Evolutionary conservation across 2,888 invertebrate species (phyloP).

Genomic region (Bedellia somnulentella): DNA sequence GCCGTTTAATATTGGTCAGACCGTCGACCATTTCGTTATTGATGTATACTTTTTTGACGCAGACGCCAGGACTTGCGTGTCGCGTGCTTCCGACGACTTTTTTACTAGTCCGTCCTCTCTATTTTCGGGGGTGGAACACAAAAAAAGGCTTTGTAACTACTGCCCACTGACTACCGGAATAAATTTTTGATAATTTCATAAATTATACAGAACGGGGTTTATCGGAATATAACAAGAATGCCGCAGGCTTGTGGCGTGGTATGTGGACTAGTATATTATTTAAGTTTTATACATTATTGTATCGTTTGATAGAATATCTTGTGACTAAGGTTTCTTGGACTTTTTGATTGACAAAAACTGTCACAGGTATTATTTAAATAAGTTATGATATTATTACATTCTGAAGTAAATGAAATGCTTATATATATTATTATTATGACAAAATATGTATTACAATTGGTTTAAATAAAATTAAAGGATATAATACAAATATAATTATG

Average conservation of each 20-base stretch:
- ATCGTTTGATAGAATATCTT: background rate
- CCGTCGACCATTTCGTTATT: constrained; percentile 49
- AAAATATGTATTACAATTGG: too few relatives aligned
- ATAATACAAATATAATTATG: too few relatives aligned
- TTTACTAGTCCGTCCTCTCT: constrained; percentile 20
- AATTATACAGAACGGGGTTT: constrained; percentile 52
- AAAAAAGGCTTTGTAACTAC: constrained; percentile 30
- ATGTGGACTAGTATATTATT: constrained; percentile 1
- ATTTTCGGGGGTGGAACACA: constrained; percentile 40
- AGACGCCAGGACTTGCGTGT: constrained; percentile 41
- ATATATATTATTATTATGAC: too few relatives aligned
- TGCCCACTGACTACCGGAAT: constrained; percentile 56
- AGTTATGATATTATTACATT: too few relatives aligned
- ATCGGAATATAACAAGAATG: constrained; percentile 39
- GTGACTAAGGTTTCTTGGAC: too few relatives aligned
- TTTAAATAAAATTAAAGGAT: too few relatives aligned
- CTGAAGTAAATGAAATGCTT: too few relatives aligned
- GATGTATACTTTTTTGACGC: constrained; percentile 35
- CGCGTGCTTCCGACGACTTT: constrained; percentile 47
- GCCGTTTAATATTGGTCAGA: constrained; percentile 45
- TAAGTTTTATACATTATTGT: background rate
- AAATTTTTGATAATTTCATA: constrained; percentile 57
- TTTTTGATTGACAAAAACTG: too few relatives aligned
- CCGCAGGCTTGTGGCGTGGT: constrained; percentile 19
- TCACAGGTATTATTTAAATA: too few relatives aligned